These are phyloP conservation scores for Chrysolina haemoptera DNA, from an alignment of 2,888 invertebrate genomes.

Conservation along the genomic window DNA sequence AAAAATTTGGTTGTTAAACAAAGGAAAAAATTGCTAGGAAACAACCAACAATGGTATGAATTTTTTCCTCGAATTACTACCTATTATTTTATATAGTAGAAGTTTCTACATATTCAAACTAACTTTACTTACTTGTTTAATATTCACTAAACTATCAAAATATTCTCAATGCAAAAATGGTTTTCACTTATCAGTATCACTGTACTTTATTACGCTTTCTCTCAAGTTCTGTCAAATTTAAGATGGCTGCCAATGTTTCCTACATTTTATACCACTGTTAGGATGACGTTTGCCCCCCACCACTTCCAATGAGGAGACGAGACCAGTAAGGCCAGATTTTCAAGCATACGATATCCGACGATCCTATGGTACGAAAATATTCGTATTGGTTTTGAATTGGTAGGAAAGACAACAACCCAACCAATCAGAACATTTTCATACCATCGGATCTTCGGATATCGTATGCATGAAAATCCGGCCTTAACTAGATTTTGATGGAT, in stretches of 20 bases:
- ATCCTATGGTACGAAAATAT: no score
- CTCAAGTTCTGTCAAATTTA: no score
- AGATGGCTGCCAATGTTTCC: conserved; percentile 21
- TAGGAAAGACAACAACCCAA: no score
- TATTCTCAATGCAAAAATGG: neutral
- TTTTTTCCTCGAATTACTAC: neutral
- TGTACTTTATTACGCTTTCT: neutral
- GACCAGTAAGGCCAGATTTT: no score
- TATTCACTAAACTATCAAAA: conserved; percentile 2
- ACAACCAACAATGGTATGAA: neutral
- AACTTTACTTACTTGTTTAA: neutral
- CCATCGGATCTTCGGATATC: no score
- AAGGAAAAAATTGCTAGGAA: conserved; percentile 44
- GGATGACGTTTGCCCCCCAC: conserved; percentile 51
- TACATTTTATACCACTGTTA: conserved; percentile 54
- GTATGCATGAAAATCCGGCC: no score
- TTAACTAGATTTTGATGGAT: no score
- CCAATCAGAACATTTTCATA: no score
- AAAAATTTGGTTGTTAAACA: conserved; percentile 50
- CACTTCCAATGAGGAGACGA: no score
- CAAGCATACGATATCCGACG: no score
- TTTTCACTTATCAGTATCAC: neutral
- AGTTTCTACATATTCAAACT: neutral
- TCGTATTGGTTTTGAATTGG: no score
- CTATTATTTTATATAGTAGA: neutral